Conservation (phyloP, 1,140 invertebrate species). For the Drosophila ficusphila region DNA sequence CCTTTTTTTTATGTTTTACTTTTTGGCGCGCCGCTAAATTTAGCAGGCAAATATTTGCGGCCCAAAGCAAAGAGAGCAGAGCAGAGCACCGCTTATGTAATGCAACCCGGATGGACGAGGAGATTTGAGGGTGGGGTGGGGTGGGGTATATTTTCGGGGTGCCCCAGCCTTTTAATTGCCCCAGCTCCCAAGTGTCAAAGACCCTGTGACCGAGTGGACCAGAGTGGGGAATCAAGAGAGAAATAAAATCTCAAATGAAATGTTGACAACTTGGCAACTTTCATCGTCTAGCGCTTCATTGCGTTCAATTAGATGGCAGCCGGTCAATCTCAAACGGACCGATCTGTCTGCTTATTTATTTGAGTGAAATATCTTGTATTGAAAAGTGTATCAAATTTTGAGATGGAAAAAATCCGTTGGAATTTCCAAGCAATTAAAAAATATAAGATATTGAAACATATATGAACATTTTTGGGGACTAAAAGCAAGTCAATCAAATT, state of each 20-base stretch:
- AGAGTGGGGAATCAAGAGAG: constrained; percentile 49
- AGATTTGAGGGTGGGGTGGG: constrained; percentile 1
- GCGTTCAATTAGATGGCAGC: constrained; percentile 40
- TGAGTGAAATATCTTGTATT: constrained; percentile 15
- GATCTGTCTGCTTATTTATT: constrained; percentile 11
- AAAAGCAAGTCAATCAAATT: too few relatives aligned
- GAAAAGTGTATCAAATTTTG: constrained; percentile 3
- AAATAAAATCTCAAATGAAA: constrained; percentile 45
- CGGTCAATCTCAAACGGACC: constrained; percentile 8
- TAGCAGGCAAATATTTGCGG: constrained; percentile 75
- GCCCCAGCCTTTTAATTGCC: constrained; percentile 71
- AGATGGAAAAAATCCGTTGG: background rate
- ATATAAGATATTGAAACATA: background rate
- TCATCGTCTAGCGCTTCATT: constrained; percentile 37
- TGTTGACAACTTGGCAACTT: constrained; percentile 42
- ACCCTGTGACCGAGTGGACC: constrained; percentile 78
- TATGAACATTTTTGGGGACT: too few relatives aligned
- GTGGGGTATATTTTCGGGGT: constrained; percentile 50
- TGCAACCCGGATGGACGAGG: constrained; percentile 42
- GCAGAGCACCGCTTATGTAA: constrained; percentile 60
- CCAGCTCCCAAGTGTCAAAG: constrained; percentile 70
- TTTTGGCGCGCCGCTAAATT: constrained; percentile 72
- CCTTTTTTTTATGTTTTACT: constrained; percentile 55
- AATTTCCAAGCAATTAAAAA: background rate
- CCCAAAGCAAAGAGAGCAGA: constrained; percentile 12